Conservation (phyloP, 2,888 invertebrate genomes). For the Melieria picta region DNA sequence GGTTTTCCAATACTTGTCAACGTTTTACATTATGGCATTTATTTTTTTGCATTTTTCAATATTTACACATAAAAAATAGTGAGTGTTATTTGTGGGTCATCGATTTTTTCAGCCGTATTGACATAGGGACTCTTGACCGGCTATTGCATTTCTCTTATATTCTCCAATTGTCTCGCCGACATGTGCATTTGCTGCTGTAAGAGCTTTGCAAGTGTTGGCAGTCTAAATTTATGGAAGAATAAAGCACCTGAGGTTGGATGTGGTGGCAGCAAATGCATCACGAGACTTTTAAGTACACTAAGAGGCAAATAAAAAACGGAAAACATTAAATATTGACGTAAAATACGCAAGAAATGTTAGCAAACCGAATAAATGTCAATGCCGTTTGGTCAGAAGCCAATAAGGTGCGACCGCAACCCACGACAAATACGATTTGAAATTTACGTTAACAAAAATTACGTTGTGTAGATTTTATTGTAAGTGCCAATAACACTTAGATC, state of each 20-base stretch:
- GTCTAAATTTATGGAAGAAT: no score
- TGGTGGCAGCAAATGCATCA: neutral
- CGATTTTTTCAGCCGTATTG: constrained; percentile 17
- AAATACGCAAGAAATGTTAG: neutral
- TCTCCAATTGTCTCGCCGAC: no score
- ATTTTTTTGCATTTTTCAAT: no score
- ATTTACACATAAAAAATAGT: constrained; percentile 10
- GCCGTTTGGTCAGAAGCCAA: constrained; percentile 17
- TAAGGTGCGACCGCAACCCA: constrained; percentile 2
- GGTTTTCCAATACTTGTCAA: no score
- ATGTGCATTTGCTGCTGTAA: no score
- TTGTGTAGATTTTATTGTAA: no score
- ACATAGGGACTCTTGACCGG: neutral
- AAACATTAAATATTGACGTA: neutral
- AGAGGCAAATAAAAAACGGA: neutral
- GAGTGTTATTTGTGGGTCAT: constrained; percentile 22
- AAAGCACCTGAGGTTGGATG: no score
- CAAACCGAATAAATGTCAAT: constrained; percentile 25
- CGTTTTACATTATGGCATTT: no score
- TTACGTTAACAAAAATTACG: neutral
- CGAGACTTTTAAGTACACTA: neutral
- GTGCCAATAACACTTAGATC: no score
- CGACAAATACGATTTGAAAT: neutral
- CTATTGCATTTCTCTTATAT: no score
- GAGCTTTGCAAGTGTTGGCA: no score